phyloP scores from a whole-genome alignment of 2,888 invertebrate species.

The Nowickia ferox region DNA sequence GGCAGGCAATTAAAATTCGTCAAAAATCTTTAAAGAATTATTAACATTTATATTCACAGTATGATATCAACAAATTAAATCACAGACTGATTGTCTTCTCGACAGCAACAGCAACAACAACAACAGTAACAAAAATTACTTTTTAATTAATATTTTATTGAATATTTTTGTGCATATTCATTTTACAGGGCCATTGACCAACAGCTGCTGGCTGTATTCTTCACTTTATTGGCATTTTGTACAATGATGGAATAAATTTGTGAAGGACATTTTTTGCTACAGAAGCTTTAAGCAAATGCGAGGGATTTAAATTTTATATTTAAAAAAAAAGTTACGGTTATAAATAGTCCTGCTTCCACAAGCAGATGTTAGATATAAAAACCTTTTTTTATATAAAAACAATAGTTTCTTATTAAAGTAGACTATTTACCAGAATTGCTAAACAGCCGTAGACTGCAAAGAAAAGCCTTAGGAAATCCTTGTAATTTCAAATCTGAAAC shows the following conservation, averaged over 20 bases:
- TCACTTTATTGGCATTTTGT: conserved; percentile 84
- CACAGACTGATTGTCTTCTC: conserved; percentile 18
- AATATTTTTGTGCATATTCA: not conserved
- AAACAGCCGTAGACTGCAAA: no score
- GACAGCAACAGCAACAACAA: not conserved
- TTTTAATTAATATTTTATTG: conserved; percentile 13
- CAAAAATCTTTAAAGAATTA: conserved; percentile 78
- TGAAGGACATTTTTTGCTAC: conserved; percentile 80
- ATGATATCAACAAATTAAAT: conserved; percentile 46
- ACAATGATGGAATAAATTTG: conserved; percentile 84
- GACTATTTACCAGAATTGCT: no score
- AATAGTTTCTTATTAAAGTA: no score
- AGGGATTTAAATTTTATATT: no score
- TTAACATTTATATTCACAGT: conserved; percentile 80
- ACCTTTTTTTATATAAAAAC: no score
- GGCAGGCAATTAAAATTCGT: conserved; percentile 75
- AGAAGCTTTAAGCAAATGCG: no score
- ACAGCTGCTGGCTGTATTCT: conserved; percentile 85
- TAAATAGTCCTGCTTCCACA: no score
- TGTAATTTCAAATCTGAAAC: no score
- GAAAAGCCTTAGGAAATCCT: no score
- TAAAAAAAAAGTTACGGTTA: no score
- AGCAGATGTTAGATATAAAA: no score
- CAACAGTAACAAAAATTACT: not conserved
- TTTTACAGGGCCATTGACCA: conserved; percentile 85